Conservation (phyloP, 2,888 invertebrate genomes). For the Dilophus febrilis region DNA sequence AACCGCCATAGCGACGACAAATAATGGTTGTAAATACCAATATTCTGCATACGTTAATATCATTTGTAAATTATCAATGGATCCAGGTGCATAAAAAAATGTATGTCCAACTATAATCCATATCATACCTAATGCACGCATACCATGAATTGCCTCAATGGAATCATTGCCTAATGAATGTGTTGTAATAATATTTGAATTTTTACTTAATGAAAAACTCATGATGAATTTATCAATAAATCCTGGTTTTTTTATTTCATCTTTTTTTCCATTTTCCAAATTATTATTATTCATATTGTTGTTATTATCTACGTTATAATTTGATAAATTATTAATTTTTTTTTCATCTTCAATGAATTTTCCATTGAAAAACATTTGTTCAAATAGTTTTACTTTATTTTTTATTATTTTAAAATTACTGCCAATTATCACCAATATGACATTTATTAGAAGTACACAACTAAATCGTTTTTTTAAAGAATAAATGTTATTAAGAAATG, state of each 20-base stretch:
- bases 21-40: slow-evolving; percentile 25
- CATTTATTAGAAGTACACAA: slow-evolving; percentile 2
- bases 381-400: neutral
- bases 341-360: too few relatives aligned
- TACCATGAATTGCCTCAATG: slow-evolving; percentile 11
- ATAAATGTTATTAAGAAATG: neutral
- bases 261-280: neutral
- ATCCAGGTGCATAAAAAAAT: slow-evolving; percentile 27
- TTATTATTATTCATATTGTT: slow-evolving; percentile 1
- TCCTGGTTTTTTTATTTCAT: slow-evolving; percentile 2
- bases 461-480: slow-evolving; percentile 1
- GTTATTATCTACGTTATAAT: too few relatives aligned
- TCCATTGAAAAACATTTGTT: too few relatives aligned
- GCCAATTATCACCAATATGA: slow-evolving; percentile 5
- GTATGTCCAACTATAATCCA: slow-evolving; percentile 39
- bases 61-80: slow-evolving; percentile 24
- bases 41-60: slow-evolving; percentile 23
- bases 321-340: too few relatives aligned
- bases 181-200: slow-evolving; percentile 9
- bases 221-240: slow-evolving; percentile 8
- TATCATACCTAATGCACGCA: slow-evolving; percentile 30
- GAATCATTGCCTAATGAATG: slow-evolving; percentile 9
- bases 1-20: slow-evolving; percentile 31
- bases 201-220: slow-evolving; percentile 10
- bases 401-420: slow-evolving; percentile 2